These are phyloP conservation scores for Gopherus flavomarginatus DNA, from an alignment of 2,113 vertebrate genomes.

Conservation along the genomic window DNA sequence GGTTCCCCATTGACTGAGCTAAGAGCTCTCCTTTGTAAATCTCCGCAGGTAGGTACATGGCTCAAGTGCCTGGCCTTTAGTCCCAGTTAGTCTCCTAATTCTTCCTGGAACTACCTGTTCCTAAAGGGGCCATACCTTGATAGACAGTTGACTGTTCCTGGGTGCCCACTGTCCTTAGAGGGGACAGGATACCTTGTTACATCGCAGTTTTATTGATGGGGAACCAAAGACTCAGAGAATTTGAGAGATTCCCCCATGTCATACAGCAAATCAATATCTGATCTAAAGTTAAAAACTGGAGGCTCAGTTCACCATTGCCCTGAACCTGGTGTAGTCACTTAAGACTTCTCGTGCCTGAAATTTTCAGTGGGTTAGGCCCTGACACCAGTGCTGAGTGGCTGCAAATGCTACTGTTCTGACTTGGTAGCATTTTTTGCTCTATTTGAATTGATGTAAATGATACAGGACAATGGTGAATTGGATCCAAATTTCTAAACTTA, in stretches of 20 bases:
- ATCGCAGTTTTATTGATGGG: not conserved
- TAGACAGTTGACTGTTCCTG: not conserved
- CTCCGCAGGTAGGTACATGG: not conserved
- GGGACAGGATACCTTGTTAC: not conserved
- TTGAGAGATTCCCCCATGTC: not conserved
- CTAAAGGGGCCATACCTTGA: not conserved
- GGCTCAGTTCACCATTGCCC: not conserved
- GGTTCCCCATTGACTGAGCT: not conserved
- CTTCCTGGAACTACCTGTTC: not conserved
- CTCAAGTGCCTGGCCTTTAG: not conserved
- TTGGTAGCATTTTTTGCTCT: not conserved
- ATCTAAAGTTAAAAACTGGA: not conserved
- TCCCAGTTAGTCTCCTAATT: not conserved
- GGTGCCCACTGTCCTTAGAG: not conserved
- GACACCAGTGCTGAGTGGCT: not conserved
- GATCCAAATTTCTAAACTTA: not conserved
- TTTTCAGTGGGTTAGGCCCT: not conserved
- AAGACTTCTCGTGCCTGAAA: not conserved
- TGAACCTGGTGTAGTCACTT: not conserved
- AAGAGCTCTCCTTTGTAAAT: not conserved
- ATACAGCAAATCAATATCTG: not conserved
- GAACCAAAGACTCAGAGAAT: not conserved
- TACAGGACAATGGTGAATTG: not conserved
- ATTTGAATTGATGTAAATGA: not conserved
- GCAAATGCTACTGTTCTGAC: not conserved